Evolutionary conservation across 2,797 vertebrate genomes (phyloP), one percentile per base, ranked within the genome.

Genomic region (Chaetophractus vellerosus): DNA sequence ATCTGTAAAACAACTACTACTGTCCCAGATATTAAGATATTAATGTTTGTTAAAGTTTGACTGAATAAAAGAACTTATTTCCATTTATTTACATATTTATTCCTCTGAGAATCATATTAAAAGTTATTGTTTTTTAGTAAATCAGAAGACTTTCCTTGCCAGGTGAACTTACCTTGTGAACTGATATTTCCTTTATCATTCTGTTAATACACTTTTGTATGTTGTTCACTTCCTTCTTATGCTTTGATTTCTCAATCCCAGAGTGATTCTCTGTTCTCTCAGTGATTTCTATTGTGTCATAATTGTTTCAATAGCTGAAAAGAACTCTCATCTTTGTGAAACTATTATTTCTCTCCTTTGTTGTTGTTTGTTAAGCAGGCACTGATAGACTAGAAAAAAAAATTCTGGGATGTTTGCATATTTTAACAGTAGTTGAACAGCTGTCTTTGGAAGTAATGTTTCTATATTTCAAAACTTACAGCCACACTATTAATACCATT

Each of bases 401-500:
- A 15, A 28, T 52, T 55, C 75, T 48, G 48, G 63, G 64, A 89
- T 88, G 76, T 95, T 88, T 96, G 90, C 79, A 80, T 95, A 88
- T 88, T 96, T 91, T 93, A 97, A 94, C 88, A 97, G 93, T 91
- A 95, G 95, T 87, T 88, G 93, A 98, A 95, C 96, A 98, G 96
- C 91, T 97, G 97, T 96, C 95, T 96, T 97, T 76, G 88, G 92
- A 97, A 97, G 94, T 76, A 92, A 91, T 93, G 86, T 97, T 97
- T 97, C 96, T 93, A 71, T 96, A 94, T 97, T 96, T 97, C 97
- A 97, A 97, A 97, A 96, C 95, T 96, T 97, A 96, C 52, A 55
- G 57, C 52, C 19, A 0, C 76, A 79, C 82, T 95, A 91, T 93
- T 97, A 96, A 97, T 97, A 96, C 85, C 88, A 94, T 94, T 97